Evolutionary conservation across 2,113 vertebrate genomes (phyloP), one percentile per base, ranked within the genome.

Genomic region (Thomomys bottae): DNA sequence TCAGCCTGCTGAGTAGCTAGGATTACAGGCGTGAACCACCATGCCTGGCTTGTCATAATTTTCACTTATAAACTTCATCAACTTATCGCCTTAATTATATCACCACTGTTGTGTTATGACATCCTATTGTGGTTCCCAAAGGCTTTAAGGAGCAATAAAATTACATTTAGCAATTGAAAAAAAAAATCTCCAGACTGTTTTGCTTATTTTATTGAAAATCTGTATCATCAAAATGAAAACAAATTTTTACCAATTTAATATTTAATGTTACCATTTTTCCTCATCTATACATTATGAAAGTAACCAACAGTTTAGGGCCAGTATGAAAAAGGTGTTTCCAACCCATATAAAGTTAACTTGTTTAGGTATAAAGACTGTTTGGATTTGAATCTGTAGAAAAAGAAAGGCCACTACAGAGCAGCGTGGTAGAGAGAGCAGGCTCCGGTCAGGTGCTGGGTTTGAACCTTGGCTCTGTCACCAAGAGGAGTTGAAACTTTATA

Each of bases 221-320:
- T 70, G 15, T 6, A 68, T 42, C 40, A 77, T 26, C 40, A 86
- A 85, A 89, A 88, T 57, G 45, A 90, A 78, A 77, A 84, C n/a
- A 59, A 4, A 79, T 70, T 61, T 26, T 80, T 70, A n/a, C 4
- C 45, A 81, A 68, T 7, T 84, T 90, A n/a, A 34, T 57, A 91
- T 45, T 85, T 57, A 67, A 73, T 73, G 77, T 67, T 59, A 21
- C 40, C 42, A 80, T 32, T 78, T 85, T n/a, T 64, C 89, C 14
- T 12, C 34, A 78, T 67, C 18, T 68, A 8, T 77, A 45, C 11
- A 23, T 40, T 34, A 71, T 45, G 14, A 80, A 91, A 86, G 93
- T 12, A 72, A 30, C 14, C 49, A 82, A 45, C 42, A 66, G 28
- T 6, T 2, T 77, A 30, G 20, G n/a, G 36, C 10, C 45, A 82